Evolutionary conservation across 2,797 vertebrate species (phyloP).

Genomic region (Protonibea diacanthus): DNA sequence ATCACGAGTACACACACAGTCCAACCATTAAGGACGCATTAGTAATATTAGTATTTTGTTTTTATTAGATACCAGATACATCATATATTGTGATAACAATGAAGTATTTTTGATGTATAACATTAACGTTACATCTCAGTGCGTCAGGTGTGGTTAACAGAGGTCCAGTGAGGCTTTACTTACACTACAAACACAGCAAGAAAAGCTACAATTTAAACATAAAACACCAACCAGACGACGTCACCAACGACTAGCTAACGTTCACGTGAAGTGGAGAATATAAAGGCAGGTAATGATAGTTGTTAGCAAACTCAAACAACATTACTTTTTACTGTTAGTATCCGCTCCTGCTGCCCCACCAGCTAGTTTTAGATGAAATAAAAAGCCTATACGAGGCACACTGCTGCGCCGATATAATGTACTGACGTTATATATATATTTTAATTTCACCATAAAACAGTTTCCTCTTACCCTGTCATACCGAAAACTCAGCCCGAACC

Average conservation of each 20-base stretch:
- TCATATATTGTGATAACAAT: too few relatives aligned
- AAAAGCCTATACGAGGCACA: background rate
- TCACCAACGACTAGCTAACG: background rate
- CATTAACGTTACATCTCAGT: background rate
- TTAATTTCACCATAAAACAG: background rate
- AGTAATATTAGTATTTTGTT: too few relatives aligned
- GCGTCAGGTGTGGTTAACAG: background rate
- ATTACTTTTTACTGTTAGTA: slow-evolving; percentile 4
- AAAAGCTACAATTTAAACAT: background rate
- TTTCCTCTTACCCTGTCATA: slow-evolving; percentile 70
- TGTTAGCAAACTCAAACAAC: background rate
- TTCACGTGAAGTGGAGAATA: background rate
- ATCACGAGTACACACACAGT: too few relatives aligned
- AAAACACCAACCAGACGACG: background rate
- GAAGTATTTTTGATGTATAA: too few relatives aligned
- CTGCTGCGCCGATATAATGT: background rate
- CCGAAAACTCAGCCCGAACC: slow-evolving; percentile 64
- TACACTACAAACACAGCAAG: background rate
- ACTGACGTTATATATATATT: background rate
- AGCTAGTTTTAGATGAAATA: background rate
- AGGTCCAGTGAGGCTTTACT: background rate
- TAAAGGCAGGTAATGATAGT: background rate
- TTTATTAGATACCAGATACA: background rate
- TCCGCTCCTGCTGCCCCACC: background rate
- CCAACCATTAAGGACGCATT: too few relatives aligned